phyloP scores from a whole-genome alignment of 2,113 vertebrate species.

The Thunnus thynnus region DNA sequence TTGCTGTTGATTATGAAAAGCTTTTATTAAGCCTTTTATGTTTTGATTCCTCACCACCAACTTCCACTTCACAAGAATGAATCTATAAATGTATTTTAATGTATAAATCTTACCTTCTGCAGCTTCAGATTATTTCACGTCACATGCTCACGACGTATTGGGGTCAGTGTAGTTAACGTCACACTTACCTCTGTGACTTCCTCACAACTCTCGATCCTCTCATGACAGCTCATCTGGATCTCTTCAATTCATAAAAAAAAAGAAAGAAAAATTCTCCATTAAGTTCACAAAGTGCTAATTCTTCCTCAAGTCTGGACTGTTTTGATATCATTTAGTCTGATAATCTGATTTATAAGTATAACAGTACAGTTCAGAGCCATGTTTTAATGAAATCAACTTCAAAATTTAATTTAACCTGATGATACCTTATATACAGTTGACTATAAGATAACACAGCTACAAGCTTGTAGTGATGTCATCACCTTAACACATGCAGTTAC shows the following conservation, averaged over 20 bases:
- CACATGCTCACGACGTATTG: not conserved
- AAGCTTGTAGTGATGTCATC: no score
- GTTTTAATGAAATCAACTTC: no score
- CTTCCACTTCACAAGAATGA: not conserved
- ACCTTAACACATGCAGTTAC: not conserved
- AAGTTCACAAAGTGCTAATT: no score
- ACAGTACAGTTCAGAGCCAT: no score
- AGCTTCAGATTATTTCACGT: not conserved
- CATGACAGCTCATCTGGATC: constrained; percentile 50
- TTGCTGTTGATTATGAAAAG: no score
- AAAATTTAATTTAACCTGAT: not conserved
- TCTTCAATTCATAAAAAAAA: constrained; percentile 40
- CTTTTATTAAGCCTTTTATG: not conserved
- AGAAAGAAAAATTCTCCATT: not conserved
- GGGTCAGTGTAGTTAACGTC: not conserved
- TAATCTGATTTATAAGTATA: no score
- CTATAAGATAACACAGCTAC: no score
- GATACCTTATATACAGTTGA: no score
- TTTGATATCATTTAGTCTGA: no score
- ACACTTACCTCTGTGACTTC: constrained; percentile 55
- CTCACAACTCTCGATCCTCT: constrained; percentile 53
- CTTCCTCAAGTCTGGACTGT: no score
- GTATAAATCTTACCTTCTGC: not conserved
- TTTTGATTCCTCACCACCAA: not conserved
- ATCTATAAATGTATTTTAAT: not conserved